A percentile compares a stretch with the other conserved stretches of the same genome.
Conservation (phyloP, 92 coral and sea anemone genomes). For the Muricea muricata region DNA sequence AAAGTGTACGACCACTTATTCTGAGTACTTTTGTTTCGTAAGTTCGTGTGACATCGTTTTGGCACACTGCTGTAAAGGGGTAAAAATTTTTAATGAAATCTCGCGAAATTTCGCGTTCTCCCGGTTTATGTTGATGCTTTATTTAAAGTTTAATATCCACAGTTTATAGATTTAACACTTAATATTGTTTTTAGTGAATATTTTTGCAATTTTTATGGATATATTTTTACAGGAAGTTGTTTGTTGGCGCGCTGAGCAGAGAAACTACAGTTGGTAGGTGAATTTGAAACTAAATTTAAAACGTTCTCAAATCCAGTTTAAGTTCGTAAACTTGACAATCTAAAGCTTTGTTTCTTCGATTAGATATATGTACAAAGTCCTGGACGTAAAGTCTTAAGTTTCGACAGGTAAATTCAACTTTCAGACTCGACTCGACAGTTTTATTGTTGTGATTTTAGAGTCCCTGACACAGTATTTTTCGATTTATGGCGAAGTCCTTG, state of each 20-base stretch:
- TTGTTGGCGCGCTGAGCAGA: conserved; percentile 98
- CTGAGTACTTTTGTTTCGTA: background rate
- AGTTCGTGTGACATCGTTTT: background rate
- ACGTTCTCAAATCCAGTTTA: background rate
- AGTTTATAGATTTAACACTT: background rate
- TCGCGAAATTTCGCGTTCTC: background rate
- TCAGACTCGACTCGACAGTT: background rate
- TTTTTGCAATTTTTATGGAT: background rate
- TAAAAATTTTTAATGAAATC: background rate
- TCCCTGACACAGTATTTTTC: conserved; percentile 83
- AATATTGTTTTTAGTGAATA: background rate
- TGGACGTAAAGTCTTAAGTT: no score
- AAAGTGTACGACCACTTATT: background rate
- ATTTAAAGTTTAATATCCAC: background rate
- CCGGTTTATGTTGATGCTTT: background rate
- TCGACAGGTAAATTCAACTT: background rate
- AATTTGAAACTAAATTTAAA: background rate
- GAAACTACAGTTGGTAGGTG: conserved; percentile 92
- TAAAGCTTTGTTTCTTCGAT: background rate
- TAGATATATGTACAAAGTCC: no score
- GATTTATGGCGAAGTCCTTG: conserved; percentile 90
- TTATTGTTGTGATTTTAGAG: conserved; percentile 54
- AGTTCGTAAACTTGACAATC: background rate
- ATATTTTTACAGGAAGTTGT: conserved; percentile 89
- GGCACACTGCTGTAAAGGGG: background rate